Evolutionary conservation across 1,140 invertebrate genomes (phyloP).

Genomic region (Diabrotica undecimpunctata): DNA sequence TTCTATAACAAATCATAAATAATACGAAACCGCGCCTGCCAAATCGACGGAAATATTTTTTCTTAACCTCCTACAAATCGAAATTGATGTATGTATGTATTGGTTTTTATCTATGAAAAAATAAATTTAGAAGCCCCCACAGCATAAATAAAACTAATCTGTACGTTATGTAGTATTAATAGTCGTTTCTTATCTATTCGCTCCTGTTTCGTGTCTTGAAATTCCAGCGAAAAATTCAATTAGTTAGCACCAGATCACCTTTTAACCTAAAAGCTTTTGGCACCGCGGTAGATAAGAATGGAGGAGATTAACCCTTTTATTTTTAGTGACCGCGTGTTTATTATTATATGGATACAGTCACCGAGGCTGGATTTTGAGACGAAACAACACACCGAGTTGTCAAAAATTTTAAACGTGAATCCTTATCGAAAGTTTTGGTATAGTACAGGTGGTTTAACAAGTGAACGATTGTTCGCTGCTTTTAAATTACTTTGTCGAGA

Average conservation of each 20-base stretch:
- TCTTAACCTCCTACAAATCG: too few relatives aligned
- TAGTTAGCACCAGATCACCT: constrained; percentile 50
- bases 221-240: constrained; percentile 44
- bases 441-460: background rate
- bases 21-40: too few relatives aligned
- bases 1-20: too few relatives aligned
- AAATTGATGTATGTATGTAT: too few relatives aligned
- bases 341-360: background rate
- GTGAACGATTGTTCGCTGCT: background rate
- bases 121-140: background rate
- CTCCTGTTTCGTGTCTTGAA: constrained; percentile 35
- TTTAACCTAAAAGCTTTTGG: constrained; percentile 49
- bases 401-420: background rate
- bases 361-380: background rate
- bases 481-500: too few relatives aligned
- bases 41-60: too few relatives aligned
- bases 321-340: constrained; percentile 8
- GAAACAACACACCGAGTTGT: background rate
- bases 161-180: constrained; percentile 31
- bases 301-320: constrained; percentile 26
- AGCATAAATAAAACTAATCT: background rate
- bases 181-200: constrained; percentile 24
- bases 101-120: background rate
- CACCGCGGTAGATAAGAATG: constrained; percentile 34
- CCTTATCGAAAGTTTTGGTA: background rate